Evolutionary conservation across 1,140 invertebrate genomes (phyloP).

Genomic region (Dinoponera quadriceps): DNA sequence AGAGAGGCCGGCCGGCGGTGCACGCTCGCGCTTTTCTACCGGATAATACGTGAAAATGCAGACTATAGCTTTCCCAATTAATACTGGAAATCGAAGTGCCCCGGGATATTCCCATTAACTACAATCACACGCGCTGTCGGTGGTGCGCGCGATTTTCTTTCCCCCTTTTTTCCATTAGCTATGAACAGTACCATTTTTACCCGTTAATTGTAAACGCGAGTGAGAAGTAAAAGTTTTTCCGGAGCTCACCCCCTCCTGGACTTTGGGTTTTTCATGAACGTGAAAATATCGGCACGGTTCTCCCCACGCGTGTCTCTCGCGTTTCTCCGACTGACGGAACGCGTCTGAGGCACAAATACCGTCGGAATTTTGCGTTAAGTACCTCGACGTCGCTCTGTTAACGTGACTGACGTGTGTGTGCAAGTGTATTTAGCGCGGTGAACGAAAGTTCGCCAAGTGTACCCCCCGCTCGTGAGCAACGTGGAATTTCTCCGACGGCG

Average conservation of each 20-base stretch:
- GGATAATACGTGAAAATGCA: conserved; percentile 66
- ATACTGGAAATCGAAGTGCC: conserved; percentile 52
- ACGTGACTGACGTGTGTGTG: too few relatives aligned
- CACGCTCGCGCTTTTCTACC: conserved; percentile 42
- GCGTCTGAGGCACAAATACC: too few relatives aligned
- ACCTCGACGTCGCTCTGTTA: too few relatives aligned
- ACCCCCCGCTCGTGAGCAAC: not conserved
- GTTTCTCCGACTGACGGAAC: too few relatives aligned
- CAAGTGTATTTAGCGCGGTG: too few relatives aligned
- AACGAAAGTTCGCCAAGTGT: not conserved
- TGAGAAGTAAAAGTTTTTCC: not conserved
- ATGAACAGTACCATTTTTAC: conserved; percentile 38
- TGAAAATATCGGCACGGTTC: too few relatives aligned
- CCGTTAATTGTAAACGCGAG: conserved; percentile 62
- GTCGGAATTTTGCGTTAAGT: too few relatives aligned
- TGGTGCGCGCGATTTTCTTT: conserved; percentile 5
- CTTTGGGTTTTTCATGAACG: too few relatives aligned
- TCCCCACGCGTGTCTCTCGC: too few relatives aligned
- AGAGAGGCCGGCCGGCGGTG: not conserved
- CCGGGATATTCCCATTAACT: conserved; percentile 65
- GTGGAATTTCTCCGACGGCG: not conserved
- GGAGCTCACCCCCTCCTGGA: too few relatives aligned
- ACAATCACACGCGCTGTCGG: conserved; percentile 39
- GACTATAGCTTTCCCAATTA: conserved; percentile 65
- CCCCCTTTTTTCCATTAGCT: conserved; percentile 36